Conservation (phyloP, 2,888 invertebrate species). For the Standfussiana lucernea region DNA sequence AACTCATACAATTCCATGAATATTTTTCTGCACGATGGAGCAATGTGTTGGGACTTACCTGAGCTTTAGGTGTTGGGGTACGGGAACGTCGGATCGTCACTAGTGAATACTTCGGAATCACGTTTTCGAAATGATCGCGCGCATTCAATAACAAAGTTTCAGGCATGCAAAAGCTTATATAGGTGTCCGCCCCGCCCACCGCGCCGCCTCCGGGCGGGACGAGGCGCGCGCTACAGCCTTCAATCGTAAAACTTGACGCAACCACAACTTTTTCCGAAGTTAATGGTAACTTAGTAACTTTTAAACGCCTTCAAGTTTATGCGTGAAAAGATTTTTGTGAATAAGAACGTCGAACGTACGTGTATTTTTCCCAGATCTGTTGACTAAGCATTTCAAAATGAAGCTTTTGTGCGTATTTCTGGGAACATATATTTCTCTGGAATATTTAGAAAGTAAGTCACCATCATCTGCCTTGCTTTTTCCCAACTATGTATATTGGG, state of each 20-base stretch:
- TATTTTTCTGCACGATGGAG: constrained; percentile 60
- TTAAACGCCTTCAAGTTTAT: constrained; percentile 30
- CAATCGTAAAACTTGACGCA: constrained; percentile 72
- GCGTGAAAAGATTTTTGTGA: constrained; percentile 26
- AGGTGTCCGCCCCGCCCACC: constrained; percentile 86
- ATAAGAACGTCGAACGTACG: background rate
- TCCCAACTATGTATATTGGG: no score
- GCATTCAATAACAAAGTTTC: constrained; percentile 87
- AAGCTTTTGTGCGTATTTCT: background rate
- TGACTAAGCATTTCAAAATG: background rate
- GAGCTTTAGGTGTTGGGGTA: constrained; percentile 64
- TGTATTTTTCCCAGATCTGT: background rate
- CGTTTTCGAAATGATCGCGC: constrained; percentile 83
- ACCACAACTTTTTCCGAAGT: constrained; percentile 68
- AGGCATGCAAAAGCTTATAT: constrained; percentile 86
- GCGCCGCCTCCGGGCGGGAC: constrained; percentile 83
- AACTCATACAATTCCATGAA: constrained; percentile 50
- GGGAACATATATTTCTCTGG: background rate
- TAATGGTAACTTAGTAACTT: constrained; percentile 49
- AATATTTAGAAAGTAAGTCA: background rate
- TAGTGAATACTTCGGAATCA: constrained; percentile 72
- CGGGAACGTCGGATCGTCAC: constrained; percentile 68
- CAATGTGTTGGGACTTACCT: constrained; percentile 72
- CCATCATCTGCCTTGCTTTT: no score
- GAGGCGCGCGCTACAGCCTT: constrained; percentile 70